These are phyloP conservation scores for Gymnorhina tibicen DNA, from an alignment of 2,113 vertebrate genomes.

Conservation along the genomic window DNA sequence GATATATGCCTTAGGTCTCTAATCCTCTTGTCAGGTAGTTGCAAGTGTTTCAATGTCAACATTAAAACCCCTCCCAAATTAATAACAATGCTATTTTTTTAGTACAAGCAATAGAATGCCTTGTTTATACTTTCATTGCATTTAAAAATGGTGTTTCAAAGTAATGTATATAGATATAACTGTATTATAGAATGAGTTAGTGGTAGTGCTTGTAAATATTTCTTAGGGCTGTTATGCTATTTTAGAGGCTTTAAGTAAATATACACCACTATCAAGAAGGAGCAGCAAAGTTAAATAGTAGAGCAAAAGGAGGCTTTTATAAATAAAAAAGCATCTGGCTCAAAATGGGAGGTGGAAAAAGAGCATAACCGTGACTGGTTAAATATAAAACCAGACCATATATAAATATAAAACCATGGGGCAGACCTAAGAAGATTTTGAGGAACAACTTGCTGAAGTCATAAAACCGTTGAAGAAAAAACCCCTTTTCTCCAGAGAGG, in stretches of 20 bases:
- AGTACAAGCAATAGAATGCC: background rate
- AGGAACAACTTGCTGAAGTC: slow-evolving; percentile 3
- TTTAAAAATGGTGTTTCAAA: background rate
- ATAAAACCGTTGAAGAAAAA: background rate
- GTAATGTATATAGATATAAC: background rate
- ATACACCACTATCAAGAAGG: slow-evolving; percentile 6
- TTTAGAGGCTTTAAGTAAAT: slow-evolving; percentile 33
- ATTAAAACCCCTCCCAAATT: background rate
- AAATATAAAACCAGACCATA: slow-evolving; percentile 38
- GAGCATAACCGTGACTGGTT: slow-evolving; percentile 34
- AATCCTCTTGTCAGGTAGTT: background rate
- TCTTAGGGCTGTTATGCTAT: background rate
- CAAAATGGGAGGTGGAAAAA: slow-evolving; percentile 30
- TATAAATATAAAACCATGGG: slow-evolving; percentile 23
- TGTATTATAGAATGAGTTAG: background rate
- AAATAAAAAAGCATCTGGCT: slow-evolving; percentile 45
- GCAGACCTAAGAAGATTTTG: slow-evolving; percentile 29
- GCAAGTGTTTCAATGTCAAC: background rate
- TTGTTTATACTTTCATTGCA: background rate
- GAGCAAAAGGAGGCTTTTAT: slow-evolving; percentile 10
- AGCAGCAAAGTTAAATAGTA: slow-evolving; percentile 16
- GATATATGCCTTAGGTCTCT: background rate
- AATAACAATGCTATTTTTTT: background rate
- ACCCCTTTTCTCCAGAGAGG: background rate
- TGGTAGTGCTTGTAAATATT: slow-evolving; percentile 35